Evolutionary conservation across 2,113 vertebrate species (phyloP), one percentile per base, ranked within the genome.

Genomic region (Myotis davidii): DNA sequence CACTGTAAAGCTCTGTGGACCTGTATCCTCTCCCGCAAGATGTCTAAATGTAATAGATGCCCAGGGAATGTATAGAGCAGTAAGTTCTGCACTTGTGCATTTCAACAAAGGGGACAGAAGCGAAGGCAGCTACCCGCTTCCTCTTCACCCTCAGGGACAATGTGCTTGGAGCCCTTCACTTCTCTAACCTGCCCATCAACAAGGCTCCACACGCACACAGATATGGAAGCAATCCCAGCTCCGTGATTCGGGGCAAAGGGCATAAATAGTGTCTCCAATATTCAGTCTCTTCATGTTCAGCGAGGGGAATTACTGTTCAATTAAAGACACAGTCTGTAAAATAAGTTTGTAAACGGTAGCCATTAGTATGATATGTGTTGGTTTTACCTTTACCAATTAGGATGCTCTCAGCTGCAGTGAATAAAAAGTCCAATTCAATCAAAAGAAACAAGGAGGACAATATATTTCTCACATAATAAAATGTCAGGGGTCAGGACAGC

Each of bases 251-350:
- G 4, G 25, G 34, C 29, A 82, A 72, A 17, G 45, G 25, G 2
- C 16, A 9, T 76, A 76, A 76, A 76, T 54, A 65, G 7, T 14
- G 50, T 79, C 25, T 59, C 76, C 82, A 34, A 59, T 11, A 56
- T 16, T 70, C 11, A 16, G 32, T 76, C 39, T 81, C 61, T 91
- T 94, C 27, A 34, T 90, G 52, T 92, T 72, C 21, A n/a, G 4
- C 76, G 50, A 88, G 18, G 39, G 27, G 48, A 86, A n/a, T 81
- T 73, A 72, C 5, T 84, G 25, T 50, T 61, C 61, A 20, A 29
- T 61, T 79, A 91, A 87, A 96, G 50, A 70, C 45, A 61, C 86
- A n/a, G 45, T 50, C 37, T 88, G 32, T 86, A 76, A 70, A 81
- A 25, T 88, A 45, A 73, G 8, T 79, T 69, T 21, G 29, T 61